Percentiles rank a stretch among this genome's conserved stretches.
These are phyloP conservation scores for Scelioninae gen. 2 DNA, from an alignment of 2,888 invertebrate genomes.

Conservation along the genomic window DNA sequence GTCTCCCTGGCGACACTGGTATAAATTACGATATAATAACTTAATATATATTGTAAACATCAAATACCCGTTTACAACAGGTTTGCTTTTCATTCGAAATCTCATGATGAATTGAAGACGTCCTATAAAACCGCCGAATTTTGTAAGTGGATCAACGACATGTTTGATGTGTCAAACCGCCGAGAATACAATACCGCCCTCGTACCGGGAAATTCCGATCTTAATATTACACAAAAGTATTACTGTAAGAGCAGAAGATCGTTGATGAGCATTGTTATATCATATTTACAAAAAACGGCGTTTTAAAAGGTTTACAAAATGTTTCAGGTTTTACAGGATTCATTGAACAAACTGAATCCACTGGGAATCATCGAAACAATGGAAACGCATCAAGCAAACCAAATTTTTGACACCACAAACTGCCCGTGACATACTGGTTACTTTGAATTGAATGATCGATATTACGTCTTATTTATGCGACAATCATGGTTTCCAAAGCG, in stretches of 20 bases:
- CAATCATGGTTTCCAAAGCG: neutral
- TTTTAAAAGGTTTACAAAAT: too few species aligned
- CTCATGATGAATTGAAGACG: slow-evolving; percentile 11
- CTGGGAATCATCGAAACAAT: slow-evolving; percentile 20
- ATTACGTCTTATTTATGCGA: slow-evolving; percentile 14
- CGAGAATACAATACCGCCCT: slow-evolving; percentile 8
- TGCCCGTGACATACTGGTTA: slow-evolving; percentile 5
- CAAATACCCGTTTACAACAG: slow-evolving; percentile 4
- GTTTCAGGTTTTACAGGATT: slow-evolving; percentile 22
- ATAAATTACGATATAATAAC: neutral
- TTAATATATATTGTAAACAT: too few species aligned
- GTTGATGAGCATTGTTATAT: too few species aligned
- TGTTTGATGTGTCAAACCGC: slow-evolving; percentile 16
- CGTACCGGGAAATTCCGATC: slow-evolving; percentile 21
- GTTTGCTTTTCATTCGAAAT: slow-evolving; percentile 4
- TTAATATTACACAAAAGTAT: slow-evolving; percentile 12
- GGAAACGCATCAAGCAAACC: slow-evolving; percentile 5
- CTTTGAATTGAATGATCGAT: slow-evolving; percentile 18
- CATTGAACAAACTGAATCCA: slow-evolving; percentile 11
- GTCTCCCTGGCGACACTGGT: slow-evolving; percentile 18
- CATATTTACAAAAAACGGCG: too few species aligned
- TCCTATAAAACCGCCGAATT: slow-evolving; percentile 19
- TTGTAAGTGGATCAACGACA: slow-evolving; percentile 25
- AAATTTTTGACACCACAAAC: slow-evolving; percentile 25
- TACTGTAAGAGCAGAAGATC: too few species aligned